phyloP scores from a whole-genome alignment of 1,140 invertebrate genomes.

The Tigriopus japonicus region DNA sequence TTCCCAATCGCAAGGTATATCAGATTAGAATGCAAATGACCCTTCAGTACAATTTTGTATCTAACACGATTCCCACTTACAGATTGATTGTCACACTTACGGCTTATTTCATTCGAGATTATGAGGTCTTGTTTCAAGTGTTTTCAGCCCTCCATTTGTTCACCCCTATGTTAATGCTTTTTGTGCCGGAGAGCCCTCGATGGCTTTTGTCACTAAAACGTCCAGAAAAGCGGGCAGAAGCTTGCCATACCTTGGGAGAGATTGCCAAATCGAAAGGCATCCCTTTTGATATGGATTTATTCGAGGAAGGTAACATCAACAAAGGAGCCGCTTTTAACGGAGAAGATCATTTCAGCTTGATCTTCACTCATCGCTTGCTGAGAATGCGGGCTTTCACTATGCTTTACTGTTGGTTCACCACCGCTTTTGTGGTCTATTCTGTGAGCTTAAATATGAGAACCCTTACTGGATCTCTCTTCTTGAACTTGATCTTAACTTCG shows the following conservation, averaged over 20 bases:
- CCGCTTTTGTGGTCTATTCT: conserved; percentile 58
- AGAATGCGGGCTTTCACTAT: not conserved
- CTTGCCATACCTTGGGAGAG: too few species aligned
- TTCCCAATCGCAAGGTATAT: not conserved
- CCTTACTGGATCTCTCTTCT: conserved; percentile 47
- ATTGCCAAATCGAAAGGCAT: too few species aligned
- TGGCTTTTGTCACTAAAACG: not conserved
- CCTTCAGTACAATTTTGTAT: not conserved
- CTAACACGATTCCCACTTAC: not conserved
- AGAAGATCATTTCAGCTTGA: too few species aligned
- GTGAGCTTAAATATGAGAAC: conserved; percentile 54
- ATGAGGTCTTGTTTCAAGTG: not conserved
- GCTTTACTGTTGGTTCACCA: conserved; percentile 40
- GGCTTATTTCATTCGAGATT: not conserved
- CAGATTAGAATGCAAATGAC: not conserved
- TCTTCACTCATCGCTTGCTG: not conserved
- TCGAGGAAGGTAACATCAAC: too few species aligned
- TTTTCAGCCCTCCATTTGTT: not conserved
- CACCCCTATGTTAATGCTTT: not conserved
- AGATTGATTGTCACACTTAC: not conserved
- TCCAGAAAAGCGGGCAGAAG: too few species aligned
- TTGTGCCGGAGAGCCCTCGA: not conserved
- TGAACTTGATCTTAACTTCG: conserved; percentile 52
- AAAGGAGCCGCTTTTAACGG: too few species aligned
- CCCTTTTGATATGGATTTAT: too few species aligned